Evolutionary conservation across 2,797 vertebrate genomes (phyloP).

Genomic region (Orientallactaga sibirica): DNA sequence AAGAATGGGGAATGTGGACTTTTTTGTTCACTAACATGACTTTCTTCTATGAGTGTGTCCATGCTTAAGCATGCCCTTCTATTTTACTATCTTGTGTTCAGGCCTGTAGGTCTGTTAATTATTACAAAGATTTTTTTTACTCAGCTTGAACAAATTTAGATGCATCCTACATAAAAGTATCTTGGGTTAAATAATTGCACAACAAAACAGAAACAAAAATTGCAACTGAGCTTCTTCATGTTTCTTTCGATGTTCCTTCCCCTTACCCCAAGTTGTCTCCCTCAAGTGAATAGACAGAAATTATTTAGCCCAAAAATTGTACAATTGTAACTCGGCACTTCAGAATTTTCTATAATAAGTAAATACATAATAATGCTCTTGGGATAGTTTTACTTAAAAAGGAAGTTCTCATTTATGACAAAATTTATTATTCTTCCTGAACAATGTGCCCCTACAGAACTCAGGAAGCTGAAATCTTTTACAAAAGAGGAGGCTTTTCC

Average conservation of each 20-base stretch:
- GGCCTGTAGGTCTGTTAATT: not conserved
- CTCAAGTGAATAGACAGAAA: not conserved
- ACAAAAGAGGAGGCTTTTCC: no score
- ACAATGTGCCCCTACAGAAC: conserved; percentile 15
- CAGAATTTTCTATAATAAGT: not conserved
- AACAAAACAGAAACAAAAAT: not conserved
- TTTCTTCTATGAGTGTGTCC: not conserved
- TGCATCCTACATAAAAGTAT: not conserved
- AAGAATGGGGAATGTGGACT: not conserved
- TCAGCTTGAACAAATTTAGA: not conserved
- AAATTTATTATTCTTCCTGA: not conserved
- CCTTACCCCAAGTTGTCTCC: not conserved
- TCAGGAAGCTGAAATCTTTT: no score
- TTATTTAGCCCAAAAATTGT: not conserved
- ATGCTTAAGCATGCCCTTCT: not conserved
- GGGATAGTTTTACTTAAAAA: conserved; percentile 33
- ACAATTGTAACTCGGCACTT: conserved; percentile 1
- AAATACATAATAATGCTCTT: conserved; percentile 31
- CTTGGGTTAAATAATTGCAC: not conserved
- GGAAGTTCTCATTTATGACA: not conserved
- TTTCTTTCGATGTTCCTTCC: not conserved
- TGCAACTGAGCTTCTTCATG: not conserved
- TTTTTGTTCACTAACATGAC: not conserved
- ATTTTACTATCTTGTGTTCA: not conserved
- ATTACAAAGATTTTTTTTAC: not conserved